Conservation (phyloP, 2,888 invertebrate species). For the Furcula furcula region DNA sequence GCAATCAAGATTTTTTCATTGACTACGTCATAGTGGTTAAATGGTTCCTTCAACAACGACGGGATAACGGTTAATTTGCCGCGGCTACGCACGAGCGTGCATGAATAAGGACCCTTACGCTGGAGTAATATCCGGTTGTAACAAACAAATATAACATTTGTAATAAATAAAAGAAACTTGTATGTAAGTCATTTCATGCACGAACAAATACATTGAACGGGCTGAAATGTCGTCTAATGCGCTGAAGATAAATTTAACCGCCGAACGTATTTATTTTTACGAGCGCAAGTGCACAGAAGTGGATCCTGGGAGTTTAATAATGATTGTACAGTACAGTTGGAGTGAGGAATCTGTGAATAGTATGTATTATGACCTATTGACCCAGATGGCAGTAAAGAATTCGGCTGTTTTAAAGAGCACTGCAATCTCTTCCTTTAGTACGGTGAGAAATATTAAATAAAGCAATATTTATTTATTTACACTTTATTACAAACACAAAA, state of each 20-base stretch:
- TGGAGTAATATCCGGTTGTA: not conserved
- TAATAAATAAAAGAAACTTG: constrained; percentile 20
- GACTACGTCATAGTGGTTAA: no score
- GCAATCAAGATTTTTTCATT: no score
- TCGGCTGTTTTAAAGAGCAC: no score
- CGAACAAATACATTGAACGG: constrained; percentile 26
- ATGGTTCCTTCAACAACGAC: no score
- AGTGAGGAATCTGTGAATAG: not conserved
- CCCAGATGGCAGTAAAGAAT: no score
- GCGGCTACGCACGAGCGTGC: no score
- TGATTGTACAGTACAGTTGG: not conserved
- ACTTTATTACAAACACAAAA: no score
- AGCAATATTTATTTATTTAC: no score
- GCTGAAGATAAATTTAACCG: constrained; percentile 27
- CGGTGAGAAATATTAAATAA: no score
- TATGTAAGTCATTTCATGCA: constrained; percentile 26
- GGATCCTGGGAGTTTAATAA: not conserved
- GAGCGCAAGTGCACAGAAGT: not conserved
- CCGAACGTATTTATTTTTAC: constrained; percentile 12
- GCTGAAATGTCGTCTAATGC: constrained; percentile 25
- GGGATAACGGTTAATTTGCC: no score
- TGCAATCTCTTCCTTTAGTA: no score
- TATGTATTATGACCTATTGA: not conserved
- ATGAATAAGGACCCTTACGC: no score
- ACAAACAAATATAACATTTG: constrained; percentile 6